Evolutionary conservation across 2,113 vertebrate genomes (phyloP).

Genomic region (Austrofundulus limnaeus): DNA sequence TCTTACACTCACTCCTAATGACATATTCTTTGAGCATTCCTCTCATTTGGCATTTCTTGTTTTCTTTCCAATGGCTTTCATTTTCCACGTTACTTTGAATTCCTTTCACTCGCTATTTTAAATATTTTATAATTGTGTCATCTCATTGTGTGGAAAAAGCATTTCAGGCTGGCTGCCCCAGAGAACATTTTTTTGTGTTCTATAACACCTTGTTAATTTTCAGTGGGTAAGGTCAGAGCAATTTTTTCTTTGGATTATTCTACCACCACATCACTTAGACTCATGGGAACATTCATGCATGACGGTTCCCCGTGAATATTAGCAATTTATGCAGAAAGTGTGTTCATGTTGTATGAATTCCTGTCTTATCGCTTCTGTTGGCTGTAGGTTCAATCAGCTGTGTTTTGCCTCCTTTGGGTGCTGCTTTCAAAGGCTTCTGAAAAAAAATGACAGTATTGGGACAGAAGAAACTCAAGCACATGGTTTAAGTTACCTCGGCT

Average conservation of each 20-base stretch:
- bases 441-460: conserved; percentile 36
- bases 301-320: neutral
- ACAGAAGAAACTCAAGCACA: conserved; percentile 31
- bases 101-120: conserved; percentile 15
- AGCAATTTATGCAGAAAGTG: neutral
- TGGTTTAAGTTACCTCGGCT: conserved; percentile 29
- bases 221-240: neutral
- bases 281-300: neutral
- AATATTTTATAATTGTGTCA: conserved; percentile 35
- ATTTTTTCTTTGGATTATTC: neutral
- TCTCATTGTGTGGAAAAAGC: neutral
- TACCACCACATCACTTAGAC: neutral
- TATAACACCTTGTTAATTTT: conserved; percentile 7
- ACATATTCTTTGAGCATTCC: neutral
- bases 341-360: neutral
- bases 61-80: neutral
- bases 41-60: neutral
- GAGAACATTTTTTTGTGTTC: neutral
- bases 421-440: conserved; percentile 10
- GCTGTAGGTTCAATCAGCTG: conserved; percentile 7
- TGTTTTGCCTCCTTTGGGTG: conserved; percentile 19
- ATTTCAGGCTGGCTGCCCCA: neutral
- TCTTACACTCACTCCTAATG: neutral
- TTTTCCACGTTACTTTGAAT: conserved; percentile 9
- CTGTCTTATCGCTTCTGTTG: neutral